A percentile compares a stretch with the other conserved stretches of the same genome.
Conservation (phyloP, 2,113 vertebrate species). For the Pangasianodon gigas region DNA sequence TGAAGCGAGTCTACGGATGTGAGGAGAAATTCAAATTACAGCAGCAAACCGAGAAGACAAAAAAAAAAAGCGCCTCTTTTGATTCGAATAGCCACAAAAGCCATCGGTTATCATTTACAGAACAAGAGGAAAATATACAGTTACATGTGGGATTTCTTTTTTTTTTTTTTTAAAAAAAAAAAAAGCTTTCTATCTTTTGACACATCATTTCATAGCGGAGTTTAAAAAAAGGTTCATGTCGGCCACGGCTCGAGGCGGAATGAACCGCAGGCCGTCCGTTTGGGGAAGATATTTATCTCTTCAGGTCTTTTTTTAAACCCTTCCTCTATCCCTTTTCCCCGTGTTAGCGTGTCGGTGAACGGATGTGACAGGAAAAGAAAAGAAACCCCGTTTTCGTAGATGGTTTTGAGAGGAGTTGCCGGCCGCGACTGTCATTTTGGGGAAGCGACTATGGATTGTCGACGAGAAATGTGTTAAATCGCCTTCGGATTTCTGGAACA, state of each 20-base stretch:
- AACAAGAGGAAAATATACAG: constrained; percentile 58
- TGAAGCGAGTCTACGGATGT: constrained; percentile 65
- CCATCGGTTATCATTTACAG: constrained; percentile 57
- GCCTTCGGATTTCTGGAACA: constrained; percentile 48
- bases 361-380: constrained; percentile 4
- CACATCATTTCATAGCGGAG: constrained; percentile 57
- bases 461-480: constrained; percentile 57
- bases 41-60: constrained; percentile 52
- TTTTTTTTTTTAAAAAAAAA: neutral
- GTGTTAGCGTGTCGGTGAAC: constrained; percentile 43
- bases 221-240: constrained; percentile 43
- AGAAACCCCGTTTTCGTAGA: constrained; percentile 31
- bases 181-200: constrained; percentile 37
- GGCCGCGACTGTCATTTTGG: constrained; percentile 41
- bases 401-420: constrained; percentile 63
- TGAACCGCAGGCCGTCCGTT: constrained; percentile 75
- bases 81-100: constrained; percentile 54
- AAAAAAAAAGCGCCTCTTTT: constrained; percentile 64
- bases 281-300: constrained; percentile 66
- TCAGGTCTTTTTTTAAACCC: constrained; percentile 54
- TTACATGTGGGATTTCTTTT: constrained; percentile 48
- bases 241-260: constrained; percentile 59
- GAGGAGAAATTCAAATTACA: constrained; percentile 71
- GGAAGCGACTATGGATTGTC: constrained; percentile 49
- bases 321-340: constrained; percentile 18